Evolutionary conservation across 2,888 invertebrate genomes (phyloP).

Genomic region (Elmis aenea): DNA sequence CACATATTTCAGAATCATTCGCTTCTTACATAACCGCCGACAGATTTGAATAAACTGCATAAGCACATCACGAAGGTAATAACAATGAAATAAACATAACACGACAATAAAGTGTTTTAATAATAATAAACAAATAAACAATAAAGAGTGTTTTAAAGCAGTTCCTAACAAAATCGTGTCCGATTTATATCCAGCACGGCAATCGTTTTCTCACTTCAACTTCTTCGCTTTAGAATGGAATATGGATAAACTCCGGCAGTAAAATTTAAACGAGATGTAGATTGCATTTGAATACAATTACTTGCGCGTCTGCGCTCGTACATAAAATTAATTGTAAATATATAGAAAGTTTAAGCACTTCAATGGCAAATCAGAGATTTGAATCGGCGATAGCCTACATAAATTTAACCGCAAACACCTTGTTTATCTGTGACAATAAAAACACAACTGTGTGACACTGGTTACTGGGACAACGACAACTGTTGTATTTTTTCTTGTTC

Average conservation of each 20-base stretch:
- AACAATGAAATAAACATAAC: constrained; percentile 17
- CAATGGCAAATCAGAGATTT: constrained; percentile 47
- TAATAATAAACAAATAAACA: constrained; percentile 19
- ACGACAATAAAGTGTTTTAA: constrained; percentile 18
- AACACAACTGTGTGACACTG: constrained; percentile 35
- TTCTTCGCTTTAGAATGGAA: too few species aligned
- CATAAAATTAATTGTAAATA: constrained; percentile 47
- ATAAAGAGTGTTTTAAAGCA: constrained; percentile 18
- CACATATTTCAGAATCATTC: too few species aligned
- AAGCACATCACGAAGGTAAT: background rate
- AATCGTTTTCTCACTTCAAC: constrained; percentile 2
- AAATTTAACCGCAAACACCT: constrained; percentile 45
- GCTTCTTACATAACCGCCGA: too few species aligned
- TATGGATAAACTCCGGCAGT: constrained; percentile 11
- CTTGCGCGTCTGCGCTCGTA: constrained; percentile 40
- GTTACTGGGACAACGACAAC: constrained; percentile 27
- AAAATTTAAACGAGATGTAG: constrained; percentile 13
- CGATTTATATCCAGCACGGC: constrained; percentile 1
- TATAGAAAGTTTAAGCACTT: constrained; percentile 48
- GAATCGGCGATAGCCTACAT: constrained; percentile 45
- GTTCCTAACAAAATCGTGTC: constrained; percentile 18
- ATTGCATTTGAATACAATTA: constrained; percentile 47
- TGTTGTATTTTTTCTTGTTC: too few species aligned
- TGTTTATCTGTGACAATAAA: constrained; percentile 40
- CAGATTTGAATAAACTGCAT: too few species aligned